Base-by-base conservation (phyloP, 2,888 invertebrate species). In the Crematogaster levior region DNA sequence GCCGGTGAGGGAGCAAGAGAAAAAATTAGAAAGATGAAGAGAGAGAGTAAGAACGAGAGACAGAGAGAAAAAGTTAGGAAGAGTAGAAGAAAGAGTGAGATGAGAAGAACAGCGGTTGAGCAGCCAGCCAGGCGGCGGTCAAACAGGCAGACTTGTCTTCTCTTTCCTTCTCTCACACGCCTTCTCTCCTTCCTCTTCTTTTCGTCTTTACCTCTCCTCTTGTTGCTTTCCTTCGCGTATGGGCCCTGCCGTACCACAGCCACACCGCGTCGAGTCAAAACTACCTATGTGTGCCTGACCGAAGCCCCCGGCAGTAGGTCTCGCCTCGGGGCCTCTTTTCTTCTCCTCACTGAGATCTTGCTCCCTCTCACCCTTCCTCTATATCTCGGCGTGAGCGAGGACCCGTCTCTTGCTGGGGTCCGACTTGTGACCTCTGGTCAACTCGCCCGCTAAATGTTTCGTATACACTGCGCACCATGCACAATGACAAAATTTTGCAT, bases 301-400 rank as follows among this genome's bases (percentile, higher is more conserved):
- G 81, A 73, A 85, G 83, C 88, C 87, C 89, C 85, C 86, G 90
- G 90, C 90, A 90, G 90, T 90, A 89, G 90, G 89, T 90, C 89
- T 86, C 85, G 89, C 90, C 86, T 88, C 84, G 85, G 72, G 88
- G 84, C 70, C 89, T 79, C 85, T 75, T 85, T 73, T 84, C 88
- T 87, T 85, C 84, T 83, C 58, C 81, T 82, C 83, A 68, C 70
- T 21, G 53, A 43, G 51, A 48, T 65, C 43, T 66, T n/a, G 70
- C 70, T 63, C 74, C 61, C 74, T 73, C 43, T 63, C 84, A 66
- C 65, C 48, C 61, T 53, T 73, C 30, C 74, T 73, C 61, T 68
- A 15, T 43, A 63, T 53, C 58, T 48, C 27, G 40, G 60, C 40
- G 51, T 48, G 80, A 65, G 65, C 68, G 34, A 56, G 75, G 68